Conservation (phyloP, 2,888 invertebrate species). For the Aspidapion aeneum region DNA sequence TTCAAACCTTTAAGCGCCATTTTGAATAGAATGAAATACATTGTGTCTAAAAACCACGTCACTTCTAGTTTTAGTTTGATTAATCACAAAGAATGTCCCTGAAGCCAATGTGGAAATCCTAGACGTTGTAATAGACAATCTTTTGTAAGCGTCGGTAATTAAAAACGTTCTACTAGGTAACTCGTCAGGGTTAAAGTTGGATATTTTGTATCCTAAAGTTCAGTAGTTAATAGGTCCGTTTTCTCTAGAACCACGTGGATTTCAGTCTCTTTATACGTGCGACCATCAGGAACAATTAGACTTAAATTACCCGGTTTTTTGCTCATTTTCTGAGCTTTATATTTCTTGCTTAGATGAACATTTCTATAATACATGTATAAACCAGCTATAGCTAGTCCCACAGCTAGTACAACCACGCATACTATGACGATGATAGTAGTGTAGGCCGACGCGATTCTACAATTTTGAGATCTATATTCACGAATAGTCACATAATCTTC, state of each 20-base stretch:
- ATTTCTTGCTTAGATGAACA: slow-evolving; percentile 44
- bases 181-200: too few relatives aligned
- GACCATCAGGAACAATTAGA: slow-evolving; percentile 76
- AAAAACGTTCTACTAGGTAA: too few relatives aligned
- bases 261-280: slow-evolving; percentile 82
- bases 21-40: slow-evolving; percentile 53
- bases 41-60: slow-evolving; percentile 67
- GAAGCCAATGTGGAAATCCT: too few relatives aligned
- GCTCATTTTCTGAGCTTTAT: slow-evolving; percentile 43
- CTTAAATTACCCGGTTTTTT: slow-evolving; percentile 49
- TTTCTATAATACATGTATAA: slow-evolving; percentile 46
- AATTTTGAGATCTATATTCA: slow-evolving; percentile 37
- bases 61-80: too few relatives aligned
- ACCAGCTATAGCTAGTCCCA: slow-evolving; percentile 44
- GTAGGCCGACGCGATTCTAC: slow-evolving; percentile 39
- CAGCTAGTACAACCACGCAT: slow-evolving; percentile 49
- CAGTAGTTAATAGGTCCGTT: slow-evolving; percentile 76
- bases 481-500: slow-evolving; percentile 36
- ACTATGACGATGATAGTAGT: slow-evolving; percentile 42
- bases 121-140: too few relatives aligned
- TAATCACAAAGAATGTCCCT: too few relatives aligned
- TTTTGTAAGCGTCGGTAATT: too few relatives aligned
- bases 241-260: slow-evolving; percentile 82
- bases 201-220: too few relatives aligned
- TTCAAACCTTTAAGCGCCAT: slow-evolving; percentile 57